A percentile compares a stretch with the other conserved stretches of the same genome.
Evolutionary conservation across 2,888 invertebrate species (phyloP).

Genomic region (Drosophila setosimentum): DNA sequence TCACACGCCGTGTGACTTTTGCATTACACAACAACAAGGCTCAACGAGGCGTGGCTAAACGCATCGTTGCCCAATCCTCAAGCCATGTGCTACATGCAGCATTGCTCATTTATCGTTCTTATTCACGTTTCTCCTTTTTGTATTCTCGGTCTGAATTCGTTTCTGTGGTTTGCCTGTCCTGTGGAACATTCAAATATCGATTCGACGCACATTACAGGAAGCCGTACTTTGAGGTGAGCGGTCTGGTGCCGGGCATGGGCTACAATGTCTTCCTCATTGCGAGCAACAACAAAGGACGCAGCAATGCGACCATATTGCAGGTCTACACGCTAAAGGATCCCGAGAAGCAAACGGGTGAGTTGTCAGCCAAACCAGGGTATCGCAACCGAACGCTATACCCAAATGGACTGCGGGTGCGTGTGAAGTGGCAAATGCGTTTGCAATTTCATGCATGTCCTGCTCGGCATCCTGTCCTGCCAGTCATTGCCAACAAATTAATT

Average conservation of each 20-base stretch:
- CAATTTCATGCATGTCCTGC: constrained; percentile 75
- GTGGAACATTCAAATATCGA: constrained; percentile 70
- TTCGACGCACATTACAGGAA: constrained; percentile 79
- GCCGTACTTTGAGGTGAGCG: constrained; percentile 89
- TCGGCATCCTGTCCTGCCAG: constrained; percentile 4
- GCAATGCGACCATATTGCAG: constrained; percentile 88
- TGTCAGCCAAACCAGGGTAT: constrained; percentile 15
- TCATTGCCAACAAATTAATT: constrained; percentile 71
- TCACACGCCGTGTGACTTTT: constrained; percentile 77
- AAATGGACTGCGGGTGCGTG: constrained; percentile 37
- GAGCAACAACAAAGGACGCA: constrained; percentile 90
- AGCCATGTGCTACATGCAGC: constrained; percentile 13
- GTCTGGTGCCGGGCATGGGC: constrained; percentile 89
- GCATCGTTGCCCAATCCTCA: constrained; percentile 27
- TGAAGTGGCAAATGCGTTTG: constrained; percentile 39
- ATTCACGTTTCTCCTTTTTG: constrained; percentile 40
- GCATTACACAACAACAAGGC: constrained; percentile 68
- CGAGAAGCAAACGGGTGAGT: constrained; percentile 89
- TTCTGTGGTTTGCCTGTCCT: constrained; percentile 46
- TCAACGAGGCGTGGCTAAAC: constrained; percentile 65
- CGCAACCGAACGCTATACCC: neutral
- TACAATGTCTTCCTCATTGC: constrained; percentile 90
- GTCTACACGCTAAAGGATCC: constrained; percentile 91
- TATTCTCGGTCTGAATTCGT: constrained; percentile 11
- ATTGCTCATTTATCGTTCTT: constrained; percentile 63